Evolutionary conservation across 2,113 vertebrate species (phyloP).

Genomic region (Peromyscus californicus): DNA sequence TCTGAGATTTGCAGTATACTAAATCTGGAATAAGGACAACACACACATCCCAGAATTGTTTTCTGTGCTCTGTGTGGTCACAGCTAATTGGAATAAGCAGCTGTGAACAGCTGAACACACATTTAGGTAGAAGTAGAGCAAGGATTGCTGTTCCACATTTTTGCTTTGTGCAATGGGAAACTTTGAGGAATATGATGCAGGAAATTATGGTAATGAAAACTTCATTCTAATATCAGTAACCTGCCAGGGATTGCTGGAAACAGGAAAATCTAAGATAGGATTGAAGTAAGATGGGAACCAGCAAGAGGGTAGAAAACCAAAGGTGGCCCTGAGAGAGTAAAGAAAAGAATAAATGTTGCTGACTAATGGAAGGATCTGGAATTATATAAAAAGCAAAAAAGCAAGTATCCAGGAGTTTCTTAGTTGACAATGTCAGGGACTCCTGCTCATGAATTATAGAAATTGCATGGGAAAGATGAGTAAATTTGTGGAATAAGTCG

Average conservation of each 20-base stretch:
- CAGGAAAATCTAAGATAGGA: background rate
- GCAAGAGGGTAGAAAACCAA: background rate
- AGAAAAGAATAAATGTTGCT: background rate
- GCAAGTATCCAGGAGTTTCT: background rate
- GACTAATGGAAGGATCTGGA: background rate
- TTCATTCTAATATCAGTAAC: background rate
- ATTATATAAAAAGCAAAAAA: background rate
- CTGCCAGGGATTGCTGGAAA: background rate
- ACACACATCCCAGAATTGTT: background rate
- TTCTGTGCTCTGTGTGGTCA: background rate
- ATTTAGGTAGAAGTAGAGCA: background rate
- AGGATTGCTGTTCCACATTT: background rate
- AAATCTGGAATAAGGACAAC: background rate
- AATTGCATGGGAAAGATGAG: background rate
- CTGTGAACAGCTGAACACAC: background rate
- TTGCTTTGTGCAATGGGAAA: background rate
- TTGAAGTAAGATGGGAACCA: background rate
- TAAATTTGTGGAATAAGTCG: background rate
- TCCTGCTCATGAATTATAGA: background rate
- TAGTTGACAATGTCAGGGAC: background rate
- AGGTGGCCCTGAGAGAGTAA: background rate
- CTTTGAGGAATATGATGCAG: background rate
- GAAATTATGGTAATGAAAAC: background rate
- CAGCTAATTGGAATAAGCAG: background rate
- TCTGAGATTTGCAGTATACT: background rate